These are phyloP conservation scores for Beris chalybata DNA, from an alignment of 2,888 invertebrate species.

Conservation along the genomic window DNA sequence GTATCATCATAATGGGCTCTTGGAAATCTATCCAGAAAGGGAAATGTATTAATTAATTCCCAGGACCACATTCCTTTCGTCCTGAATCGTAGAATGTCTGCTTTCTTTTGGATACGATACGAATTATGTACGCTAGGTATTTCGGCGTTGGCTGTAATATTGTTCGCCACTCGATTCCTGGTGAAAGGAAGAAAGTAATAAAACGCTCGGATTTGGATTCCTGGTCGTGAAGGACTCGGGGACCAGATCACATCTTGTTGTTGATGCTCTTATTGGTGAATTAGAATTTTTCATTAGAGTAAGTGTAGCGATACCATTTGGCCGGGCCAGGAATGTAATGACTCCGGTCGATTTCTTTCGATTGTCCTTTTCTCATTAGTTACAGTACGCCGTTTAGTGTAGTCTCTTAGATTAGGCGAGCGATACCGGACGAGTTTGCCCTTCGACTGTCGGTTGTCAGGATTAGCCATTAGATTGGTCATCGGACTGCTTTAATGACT, in stretches of 20 bases:
- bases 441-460: conserved; percentile 21
- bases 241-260: conserved; percentile 16
- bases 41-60: conserved; percentile 45
- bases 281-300: conserved; percentile 45
- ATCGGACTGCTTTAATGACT: conserved; percentile 2
- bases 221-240: conserved; percentile 18
- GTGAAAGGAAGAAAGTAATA: conserved; percentile 34
- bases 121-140: conserved; percentile 29
- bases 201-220: conserved; percentile 36
- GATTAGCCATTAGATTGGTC: conserved; percentile 29
- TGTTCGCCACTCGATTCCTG: conserved; percentile 20
- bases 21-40: conserved; percentile 23
- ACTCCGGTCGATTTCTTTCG: neutral
- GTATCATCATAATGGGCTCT: conserved; percentile 14
- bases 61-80: conserved; percentile 42
- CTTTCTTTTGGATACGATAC: neutral
- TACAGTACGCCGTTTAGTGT: conserved; percentile 17
- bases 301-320: conserved; percentile 43
- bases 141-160: conserved; percentile 27
- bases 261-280: conserved; percentile 42
- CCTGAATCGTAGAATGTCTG: neutral
- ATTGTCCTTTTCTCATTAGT: conserved; percentile 27
- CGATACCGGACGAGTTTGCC: neutral
- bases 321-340: conserved; percentile 36
- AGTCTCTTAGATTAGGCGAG: neutral